phyloP scores from a whole-genome alignment of 2,113 vertebrate species.

The Eurypyga helias region DNA sequence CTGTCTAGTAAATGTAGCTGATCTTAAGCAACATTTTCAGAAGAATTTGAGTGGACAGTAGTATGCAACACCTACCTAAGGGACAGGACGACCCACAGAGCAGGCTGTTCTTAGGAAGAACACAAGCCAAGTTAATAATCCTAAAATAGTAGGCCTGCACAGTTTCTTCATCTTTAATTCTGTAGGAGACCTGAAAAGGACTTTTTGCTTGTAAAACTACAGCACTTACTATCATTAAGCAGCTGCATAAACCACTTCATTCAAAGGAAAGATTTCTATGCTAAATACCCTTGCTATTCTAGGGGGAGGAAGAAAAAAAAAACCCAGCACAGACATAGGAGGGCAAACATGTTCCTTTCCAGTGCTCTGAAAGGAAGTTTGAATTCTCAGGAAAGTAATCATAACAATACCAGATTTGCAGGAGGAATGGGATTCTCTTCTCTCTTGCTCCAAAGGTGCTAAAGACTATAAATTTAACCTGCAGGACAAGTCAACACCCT shows the following conservation, averaged over 20 bases:
- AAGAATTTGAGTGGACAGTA: background rate
- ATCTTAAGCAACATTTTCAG: background rate
- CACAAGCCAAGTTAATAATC: background rate
- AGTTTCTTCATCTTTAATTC: background rate
- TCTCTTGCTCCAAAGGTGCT: background rate
- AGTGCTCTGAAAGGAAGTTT: background rate
- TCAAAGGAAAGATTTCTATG: background rate
- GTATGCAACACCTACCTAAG: background rate
- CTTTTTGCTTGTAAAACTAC: background rate
- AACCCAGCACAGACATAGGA: background rate
- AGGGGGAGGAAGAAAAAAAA: background rate
- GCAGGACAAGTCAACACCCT: background rate
- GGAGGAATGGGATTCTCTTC: background rate
- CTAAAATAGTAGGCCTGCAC: background rate
- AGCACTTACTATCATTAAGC: background rate
- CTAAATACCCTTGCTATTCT: background rate
- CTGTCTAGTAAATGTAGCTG: background rate
- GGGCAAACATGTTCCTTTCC: background rate
- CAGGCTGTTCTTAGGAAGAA: background rate
- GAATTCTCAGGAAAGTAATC: background rate
- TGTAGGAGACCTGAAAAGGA: background rate
- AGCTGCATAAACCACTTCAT: background rate
- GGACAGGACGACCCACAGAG: background rate
- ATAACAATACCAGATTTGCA: rapidly evolving
- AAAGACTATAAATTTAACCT: background rate